Conservation (phyloP, 2,888 invertebrate species). For the Netelia fuscicornis region DNA sequence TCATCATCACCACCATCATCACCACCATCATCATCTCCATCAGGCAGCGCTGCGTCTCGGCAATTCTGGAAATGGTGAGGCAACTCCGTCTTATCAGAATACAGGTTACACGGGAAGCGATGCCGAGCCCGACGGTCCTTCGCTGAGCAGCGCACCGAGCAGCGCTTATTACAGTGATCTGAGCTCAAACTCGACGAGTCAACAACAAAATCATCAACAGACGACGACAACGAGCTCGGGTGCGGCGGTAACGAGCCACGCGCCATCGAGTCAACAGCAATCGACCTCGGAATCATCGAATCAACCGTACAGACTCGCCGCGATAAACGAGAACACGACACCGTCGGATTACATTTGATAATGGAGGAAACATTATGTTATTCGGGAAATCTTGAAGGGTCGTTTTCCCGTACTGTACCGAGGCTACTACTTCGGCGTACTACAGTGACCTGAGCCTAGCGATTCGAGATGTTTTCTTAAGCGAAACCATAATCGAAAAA, state of each 20-base stretch:
- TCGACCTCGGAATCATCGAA: constrained; percentile 30
- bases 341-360: constrained; percentile 83
- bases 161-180: constrained; percentile 91
- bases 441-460: constrained; percentile 2
- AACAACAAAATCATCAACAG: constrained; percentile 55
- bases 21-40: constrained; percentile 76
- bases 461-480: neutral
- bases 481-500: neutral
- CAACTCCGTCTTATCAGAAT: constrained; percentile 89
- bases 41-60: constrained; percentile 72
- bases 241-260: constrained; percentile 68
- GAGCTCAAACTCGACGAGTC: constrained; percentile 83
- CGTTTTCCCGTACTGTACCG: constrained; percentile 51
- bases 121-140: constrained; percentile 86
- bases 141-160: constrained; percentile 87
- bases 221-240: constrained; percentile 31
- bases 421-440: neutral
- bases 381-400: constrained; percentile 57
- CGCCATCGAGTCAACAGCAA: constrained; percentile 72
- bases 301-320: constrained; percentile 80
- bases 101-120: constrained; percentile 88
- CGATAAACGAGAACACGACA: constrained; percentile 82
- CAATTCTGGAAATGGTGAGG: constrained; percentile 74
- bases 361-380: constrained; percentile 51
- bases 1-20: constrained; percentile 74